A percentile compares a stretch with the other conserved stretches of the same genome.
These are phyloP conservation scores for Biston stratarius DNA, from an alignment of 2,888 invertebrate genomes.

Conservation along the genomic window DNA sequence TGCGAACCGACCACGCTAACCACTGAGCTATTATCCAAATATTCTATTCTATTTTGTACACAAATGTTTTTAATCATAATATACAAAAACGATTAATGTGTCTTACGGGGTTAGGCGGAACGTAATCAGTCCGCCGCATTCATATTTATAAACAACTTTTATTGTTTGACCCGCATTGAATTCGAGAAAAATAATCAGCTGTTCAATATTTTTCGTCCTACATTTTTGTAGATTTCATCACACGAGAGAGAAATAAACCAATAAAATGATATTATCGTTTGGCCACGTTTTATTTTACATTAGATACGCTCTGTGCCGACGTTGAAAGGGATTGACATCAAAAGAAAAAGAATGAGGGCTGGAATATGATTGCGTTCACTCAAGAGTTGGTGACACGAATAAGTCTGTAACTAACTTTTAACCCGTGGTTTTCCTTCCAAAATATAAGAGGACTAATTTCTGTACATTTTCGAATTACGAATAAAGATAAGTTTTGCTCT, in stretches of 20 bases:
- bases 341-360: slow-evolving; percentile 47
- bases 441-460: neutral
- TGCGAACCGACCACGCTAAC: too few relatives aligned
- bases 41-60: too few relatives aligned
- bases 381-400: slow-evolving; percentile 44
- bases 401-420: slow-evolving; percentile 25
- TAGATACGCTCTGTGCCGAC: slow-evolving; percentile 41
- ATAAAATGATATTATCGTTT: slow-evolving; percentile 55
- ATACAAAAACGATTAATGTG: too few relatives aligned
- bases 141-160: too few relatives aligned
- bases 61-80: too few relatives aligned
- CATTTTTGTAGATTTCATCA: slow-evolving; percentile 17
- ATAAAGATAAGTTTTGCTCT: too few relatives aligned
- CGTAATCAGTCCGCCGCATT: too few relatives aligned
- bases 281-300: slow-evolving; percentile 51
- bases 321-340: slow-evolving; percentile 52
- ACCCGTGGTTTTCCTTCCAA: neutral
- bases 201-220: neutral
- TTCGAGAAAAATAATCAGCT: too few relatives aligned
- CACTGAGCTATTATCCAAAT: too few relatives aligned
- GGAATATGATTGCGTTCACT: slow-evolving; percentile 25
- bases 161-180: too few relatives aligned
- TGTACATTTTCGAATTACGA: too few relatives aligned
- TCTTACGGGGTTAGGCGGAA: too few relatives aligned
- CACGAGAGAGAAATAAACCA: slow-evolving; percentile 40